Evolutionary conservation across 92 coral and sea anemone genomes (phyloP).

Genomic region (Epizoanthus illoricatus): DNA sequence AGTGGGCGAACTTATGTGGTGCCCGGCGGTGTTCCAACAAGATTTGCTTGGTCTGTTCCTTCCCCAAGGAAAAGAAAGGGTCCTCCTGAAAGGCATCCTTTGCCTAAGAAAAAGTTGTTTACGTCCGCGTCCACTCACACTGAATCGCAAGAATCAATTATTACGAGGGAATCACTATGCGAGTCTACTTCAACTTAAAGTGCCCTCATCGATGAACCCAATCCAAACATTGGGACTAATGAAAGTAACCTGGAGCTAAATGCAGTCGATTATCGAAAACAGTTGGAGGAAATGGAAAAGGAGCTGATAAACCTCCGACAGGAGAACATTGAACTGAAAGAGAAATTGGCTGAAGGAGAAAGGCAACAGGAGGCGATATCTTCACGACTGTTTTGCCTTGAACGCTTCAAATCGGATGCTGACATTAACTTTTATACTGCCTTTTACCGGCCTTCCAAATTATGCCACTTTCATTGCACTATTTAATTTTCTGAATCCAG

Average conservation of each 20-base stretch:
- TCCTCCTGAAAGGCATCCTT: constrained; percentile 39
- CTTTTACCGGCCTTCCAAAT: constrained; percentile 58
- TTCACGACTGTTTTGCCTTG: constrained; percentile 43
- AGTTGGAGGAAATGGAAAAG: neutral
- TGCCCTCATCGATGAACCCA: constrained; percentile 8
- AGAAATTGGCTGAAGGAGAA: constrained; percentile 21
- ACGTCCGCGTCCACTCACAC: too few relatives aligned
- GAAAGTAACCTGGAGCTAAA: neutral
- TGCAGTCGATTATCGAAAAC: neutral
- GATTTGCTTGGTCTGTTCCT: constrained; percentile 58
- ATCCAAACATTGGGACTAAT: neutral
- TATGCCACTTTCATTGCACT: constrained; percentile 36
- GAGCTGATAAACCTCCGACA: constrained; percentile 38
- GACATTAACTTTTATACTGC: constrained; percentile 59
- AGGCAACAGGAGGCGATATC: constrained; percentile 33
- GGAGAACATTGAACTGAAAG: constrained; percentile 29
- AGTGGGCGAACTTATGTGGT: constrained; percentile 37
- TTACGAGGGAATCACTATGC: constrained; percentile 8
- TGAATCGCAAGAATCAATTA: neutral
- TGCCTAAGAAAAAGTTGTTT: neutral
- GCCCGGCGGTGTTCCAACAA: constrained; percentile 42
- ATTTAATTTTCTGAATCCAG: constrained; percentile 56
- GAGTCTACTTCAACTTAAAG: neutral
- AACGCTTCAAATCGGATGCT: constrained; percentile 44
- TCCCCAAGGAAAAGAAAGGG: constrained; percentile 53